phyloP scores from a whole-genome alignment of 2,113 vertebrate species.

The Alectura lathami region DNA sequence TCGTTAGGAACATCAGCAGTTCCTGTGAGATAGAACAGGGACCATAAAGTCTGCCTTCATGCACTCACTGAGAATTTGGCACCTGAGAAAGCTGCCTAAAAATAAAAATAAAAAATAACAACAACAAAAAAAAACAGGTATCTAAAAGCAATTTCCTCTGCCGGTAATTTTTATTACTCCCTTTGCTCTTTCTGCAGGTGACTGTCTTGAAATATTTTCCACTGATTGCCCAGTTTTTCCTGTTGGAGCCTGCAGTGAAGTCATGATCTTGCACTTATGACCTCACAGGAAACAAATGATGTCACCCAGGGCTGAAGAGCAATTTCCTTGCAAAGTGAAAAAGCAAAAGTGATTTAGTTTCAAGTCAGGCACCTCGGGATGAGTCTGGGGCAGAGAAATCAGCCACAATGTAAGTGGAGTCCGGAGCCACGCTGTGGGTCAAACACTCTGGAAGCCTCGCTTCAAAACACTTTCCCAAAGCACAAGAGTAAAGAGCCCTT shows the following conservation, averaged over 20 bases:
- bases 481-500: background rate
- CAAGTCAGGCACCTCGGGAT: background rate
- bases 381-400: background rate
- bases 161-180: constrained; percentile 63
- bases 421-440: constrained; percentile 7
- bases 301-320: background rate
- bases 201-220: constrained; percentile 23
- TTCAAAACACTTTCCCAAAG: constrained; percentile 3
- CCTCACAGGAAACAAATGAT: constrained; percentile 49
- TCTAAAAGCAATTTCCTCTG: constrained; percentile 59
- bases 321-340: constrained; percentile 12
- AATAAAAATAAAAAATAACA: constrained; percentile 45
- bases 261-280: constrained; percentile 34
- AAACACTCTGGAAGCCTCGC: background rate
- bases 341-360: background rate
- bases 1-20: constrained; percentile 25
- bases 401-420: background rate
- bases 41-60: background rate
- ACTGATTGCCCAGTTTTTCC: constrained; percentile 39
- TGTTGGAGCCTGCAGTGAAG: constrained; percentile 23
- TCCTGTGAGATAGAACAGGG: constrained; percentile 32
- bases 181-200: constrained; percentile 49
- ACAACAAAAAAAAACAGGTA: constrained; percentile 29
- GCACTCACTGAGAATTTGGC: background rate
- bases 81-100: constrained; percentile 11